Percentiles rank a stretch among this genome's conserved stretches.
phyloP scores from a whole-genome alignment of 2,797 vertebrate species.

The Bovichtus diacanthus region DNA sequence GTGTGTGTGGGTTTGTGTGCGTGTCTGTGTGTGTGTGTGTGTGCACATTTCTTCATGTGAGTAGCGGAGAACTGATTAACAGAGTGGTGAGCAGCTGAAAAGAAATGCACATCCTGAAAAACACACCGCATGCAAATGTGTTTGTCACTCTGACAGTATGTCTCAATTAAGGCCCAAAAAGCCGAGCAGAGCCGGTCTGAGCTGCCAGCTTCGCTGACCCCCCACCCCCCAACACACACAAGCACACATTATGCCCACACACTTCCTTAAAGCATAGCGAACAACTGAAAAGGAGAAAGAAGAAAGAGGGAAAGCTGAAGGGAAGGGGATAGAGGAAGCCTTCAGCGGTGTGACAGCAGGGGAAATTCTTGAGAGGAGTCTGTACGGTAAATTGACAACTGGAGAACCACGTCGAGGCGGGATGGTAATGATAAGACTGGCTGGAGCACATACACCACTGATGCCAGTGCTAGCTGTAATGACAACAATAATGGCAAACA shows the following conservation, averaged over 20 bases:
- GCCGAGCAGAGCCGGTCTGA: constrained; percentile 84
- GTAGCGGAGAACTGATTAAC: constrained; percentile 93
- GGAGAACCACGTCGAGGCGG: constrained; percentile 42
- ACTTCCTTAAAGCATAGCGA: constrained; percentile 59
- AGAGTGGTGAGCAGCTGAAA: constrained; percentile 84
- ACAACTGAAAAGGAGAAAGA: constrained; percentile 73
- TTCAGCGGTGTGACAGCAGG: constrained; percentile 70
- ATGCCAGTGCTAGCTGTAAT: constrained; percentile 58
- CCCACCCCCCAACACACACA: constrained; percentile 69
- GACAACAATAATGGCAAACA: constrained; percentile 76
- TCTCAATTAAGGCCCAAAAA: constrained; percentile 94
- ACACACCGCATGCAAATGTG: constrained; percentile 96
- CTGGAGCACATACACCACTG: constrained; percentile 49
- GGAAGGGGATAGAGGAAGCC: constrained; percentile 51
- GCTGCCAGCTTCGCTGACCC: constrained; percentile 88
- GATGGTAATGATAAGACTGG: constrained; percentile 66
- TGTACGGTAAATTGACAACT: constrained; percentile 72
- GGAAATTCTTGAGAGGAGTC: constrained; percentile 62
- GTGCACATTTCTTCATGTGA: constrained; percentile 42
- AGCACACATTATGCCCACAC: constrained; percentile 53
- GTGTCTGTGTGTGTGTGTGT: constrained; percentile 10
- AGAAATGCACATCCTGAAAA: constrained; percentile 81
- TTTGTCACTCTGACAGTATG: constrained; percentile 98
- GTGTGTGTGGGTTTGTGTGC: neutral
- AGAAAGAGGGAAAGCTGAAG: constrained; percentile 44